phyloP scores from a whole-genome alignment of 2,888 invertebrate genomes.

The Napeogenes sylphis region DNA sequence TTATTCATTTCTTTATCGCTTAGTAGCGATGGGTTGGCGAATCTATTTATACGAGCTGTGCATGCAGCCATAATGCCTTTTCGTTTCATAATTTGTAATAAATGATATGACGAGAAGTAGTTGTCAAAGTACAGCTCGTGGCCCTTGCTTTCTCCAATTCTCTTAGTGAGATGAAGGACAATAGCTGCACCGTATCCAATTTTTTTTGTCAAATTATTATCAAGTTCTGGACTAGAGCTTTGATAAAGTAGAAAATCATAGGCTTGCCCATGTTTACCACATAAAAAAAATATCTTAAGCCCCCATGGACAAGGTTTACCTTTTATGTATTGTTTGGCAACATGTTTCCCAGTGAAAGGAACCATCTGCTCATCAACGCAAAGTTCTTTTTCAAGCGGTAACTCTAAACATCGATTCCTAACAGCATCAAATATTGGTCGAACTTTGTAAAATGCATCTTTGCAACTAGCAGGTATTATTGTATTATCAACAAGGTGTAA shows the following conservation, averaged over 20 bases:
- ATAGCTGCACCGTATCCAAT: constrained; percentile 34
- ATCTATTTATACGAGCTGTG: constrained; percentile 34
- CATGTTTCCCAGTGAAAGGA: constrained; percentile 34
- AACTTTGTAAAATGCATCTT: constrained; percentile 35
- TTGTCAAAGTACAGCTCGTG: constrained; percentile 36
- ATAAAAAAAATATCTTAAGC: constrained; percentile 33
- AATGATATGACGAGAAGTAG: constrained; percentile 36
- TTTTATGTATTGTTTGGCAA: constrained; percentile 27
- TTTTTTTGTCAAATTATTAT: constrained; percentile 26
- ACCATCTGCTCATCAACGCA: constrained; percentile 32
- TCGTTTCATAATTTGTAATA: constrained; percentile 35
- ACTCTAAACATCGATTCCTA: constrained; percentile 23
- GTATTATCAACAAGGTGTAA: constrained; percentile 35
- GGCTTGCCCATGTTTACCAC: constrained; percentile 33
- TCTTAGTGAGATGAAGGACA: constrained; percentile 33
- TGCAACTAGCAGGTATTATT: constrained; percentile 27
- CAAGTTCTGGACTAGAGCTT: too few relatives aligned
- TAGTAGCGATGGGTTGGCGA: too few relatives aligned
- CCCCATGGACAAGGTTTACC: constrained; percentile 37
- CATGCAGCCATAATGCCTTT: constrained; percentile 31
- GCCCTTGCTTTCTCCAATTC: constrained; percentile 33
- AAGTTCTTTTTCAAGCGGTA: too few relatives aligned
- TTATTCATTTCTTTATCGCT: too few relatives aligned
- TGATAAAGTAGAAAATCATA: too few relatives aligned
- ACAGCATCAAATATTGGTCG: constrained; percentile 35